Percentiles rank a stretch among this genome's conserved stretches.
These are phyloP conservation scores for Cactoblastis cactorum DNA, from an alignment of 2,888 invertebrate genomes.

Conservation along the genomic window DNA sequence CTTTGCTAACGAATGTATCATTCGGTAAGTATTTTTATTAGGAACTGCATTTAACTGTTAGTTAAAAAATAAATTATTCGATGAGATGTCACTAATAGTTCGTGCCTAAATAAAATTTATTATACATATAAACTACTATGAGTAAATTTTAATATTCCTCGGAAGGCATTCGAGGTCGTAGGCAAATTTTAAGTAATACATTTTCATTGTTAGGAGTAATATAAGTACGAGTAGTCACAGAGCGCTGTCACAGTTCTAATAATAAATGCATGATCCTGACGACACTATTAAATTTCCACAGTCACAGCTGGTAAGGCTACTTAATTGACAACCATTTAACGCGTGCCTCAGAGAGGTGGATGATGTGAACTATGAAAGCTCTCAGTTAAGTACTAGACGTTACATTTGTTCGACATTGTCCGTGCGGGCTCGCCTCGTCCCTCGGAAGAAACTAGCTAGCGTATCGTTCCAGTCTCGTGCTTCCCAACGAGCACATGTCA, in stretches of 20 bases:
- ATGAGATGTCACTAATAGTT: constrained; percentile 38
- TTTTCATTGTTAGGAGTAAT: constrained; percentile 58
- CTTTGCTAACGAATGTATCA: constrained; percentile 52
- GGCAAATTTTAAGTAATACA: constrained; percentile 48
- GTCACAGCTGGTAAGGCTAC: constrained; percentile 63
- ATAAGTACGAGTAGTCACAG: constrained; percentile 61
- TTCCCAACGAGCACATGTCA: constrained; percentile 52
- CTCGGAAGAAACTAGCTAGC: constrained; percentile 23
- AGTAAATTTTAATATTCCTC: constrained; percentile 35
- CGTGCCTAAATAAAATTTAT: constrained; percentile 26
- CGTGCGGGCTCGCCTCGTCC: constrained; percentile 19
- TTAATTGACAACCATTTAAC: constrained; percentile 69
- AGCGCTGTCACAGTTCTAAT: constrained; percentile 55
- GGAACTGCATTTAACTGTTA: constrained; percentile 71
- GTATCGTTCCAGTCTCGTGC: constrained; percentile 29
- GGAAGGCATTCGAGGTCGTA: constrained; percentile 48
- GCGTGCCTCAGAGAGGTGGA: constrained; percentile 39
- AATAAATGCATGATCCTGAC: constrained; percentile 47
- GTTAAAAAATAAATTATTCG: constrained; percentile 52
- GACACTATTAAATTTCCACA: constrained; percentile 52
- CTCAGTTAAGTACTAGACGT: constrained; percentile 58
- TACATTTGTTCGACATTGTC: constrained; percentile 42
- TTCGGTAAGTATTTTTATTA: constrained; percentile 58
- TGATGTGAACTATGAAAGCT: constrained; percentile 61
- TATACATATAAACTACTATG: constrained; percentile 38